Evolutionary conservation across 2,888 invertebrate species (phyloP).

Genomic region (Melitaea athalia): DNA sequence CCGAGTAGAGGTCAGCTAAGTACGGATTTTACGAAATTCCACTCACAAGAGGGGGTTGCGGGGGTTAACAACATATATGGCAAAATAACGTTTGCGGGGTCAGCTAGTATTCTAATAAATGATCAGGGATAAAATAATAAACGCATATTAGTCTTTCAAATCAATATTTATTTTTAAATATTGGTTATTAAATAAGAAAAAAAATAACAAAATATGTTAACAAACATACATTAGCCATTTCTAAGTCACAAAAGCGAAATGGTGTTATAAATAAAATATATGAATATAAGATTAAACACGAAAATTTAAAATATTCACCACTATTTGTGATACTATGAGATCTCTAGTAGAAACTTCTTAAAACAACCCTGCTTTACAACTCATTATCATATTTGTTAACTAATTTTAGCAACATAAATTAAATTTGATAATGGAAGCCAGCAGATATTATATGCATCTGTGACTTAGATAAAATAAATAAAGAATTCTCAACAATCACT

Average conservation of each 20-base stretch:
- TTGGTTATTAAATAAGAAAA: constrained; percentile 69
- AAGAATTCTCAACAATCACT: constrained; percentile 56
- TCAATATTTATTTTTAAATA: constrained; percentile 45
- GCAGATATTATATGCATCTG: constrained; percentile 49
- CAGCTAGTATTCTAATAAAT: background rate
- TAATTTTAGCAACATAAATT: constrained; percentile 26
- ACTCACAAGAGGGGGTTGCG: no score
- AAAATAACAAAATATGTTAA: constrained; percentile 78
- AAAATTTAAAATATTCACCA: constrained; percentile 28
- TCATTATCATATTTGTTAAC: constrained; percentile 30
- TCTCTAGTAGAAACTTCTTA: constrained; percentile 34
- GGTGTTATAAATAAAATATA: constrained; percentile 25
- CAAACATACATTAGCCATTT: constrained; percentile 72
- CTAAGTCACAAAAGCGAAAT: constrained; percentile 71
- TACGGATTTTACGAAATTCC: no score
- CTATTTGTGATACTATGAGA: constrained; percentile 38
- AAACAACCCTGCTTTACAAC: constrained; percentile 33
- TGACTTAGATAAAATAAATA: constrained; percentile 62
- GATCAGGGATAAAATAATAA: constrained; percentile 7
- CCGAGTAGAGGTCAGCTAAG: no score
- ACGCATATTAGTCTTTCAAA: constrained; percentile 24
- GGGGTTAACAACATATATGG: no score
- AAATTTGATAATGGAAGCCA: constrained; percentile 36
- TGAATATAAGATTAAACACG: constrained; percentile 5
- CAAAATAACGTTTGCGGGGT: no score